Evolutionary conservation across 2,888 invertebrate genomes (phyloP), one percentile per base, ranked within the genome.

Genomic region (Priapulus caudatus): DNA sequence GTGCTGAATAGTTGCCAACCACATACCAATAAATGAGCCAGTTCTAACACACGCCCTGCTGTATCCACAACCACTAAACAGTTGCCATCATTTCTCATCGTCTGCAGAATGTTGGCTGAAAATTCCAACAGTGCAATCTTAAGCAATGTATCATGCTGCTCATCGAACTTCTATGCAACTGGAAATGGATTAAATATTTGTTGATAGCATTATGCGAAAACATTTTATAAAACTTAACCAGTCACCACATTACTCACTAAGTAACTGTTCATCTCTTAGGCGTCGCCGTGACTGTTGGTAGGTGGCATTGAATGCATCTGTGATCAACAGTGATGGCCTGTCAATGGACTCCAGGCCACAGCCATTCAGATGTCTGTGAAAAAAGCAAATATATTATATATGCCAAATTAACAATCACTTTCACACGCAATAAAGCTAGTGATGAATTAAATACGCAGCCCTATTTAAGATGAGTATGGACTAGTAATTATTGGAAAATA

Each of bases 51-150:
- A 56, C 98, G 77, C 0, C 95, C 98, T 0, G 97, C 97, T 0
- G 98, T 97, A 70, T 97, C 98, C 0, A 92, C 87, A 20, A 92
- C 86, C 5, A 99, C 84, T 3, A 99, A 75, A 1, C 95, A 93
- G 68, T 95, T 97, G 1, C 98, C 98, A 63, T 89, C 89, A 54
- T 84, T 86, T 4, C 95, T 80, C 52, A 98, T 78, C 0, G 97
- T 97, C 66, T 89, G 85, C 16, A 95, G 73, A 58, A 95, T 93
- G 64, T 89, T 92, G 1, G 92, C 87, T 87, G 72, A 20, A 75
- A 19, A 18, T 23, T 18, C 2, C 15, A 1, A 21, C 1, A 20
- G 16, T 21, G 1, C 5, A 20, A 47, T 3, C 16, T 3, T 4
- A 47, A 16, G n/a, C 16, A 4, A 45, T 16, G 18, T 15, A 15